Conservation (phyloP, 2,888 invertebrate genomes). For the Phrixothrix hirtus region DNA sequence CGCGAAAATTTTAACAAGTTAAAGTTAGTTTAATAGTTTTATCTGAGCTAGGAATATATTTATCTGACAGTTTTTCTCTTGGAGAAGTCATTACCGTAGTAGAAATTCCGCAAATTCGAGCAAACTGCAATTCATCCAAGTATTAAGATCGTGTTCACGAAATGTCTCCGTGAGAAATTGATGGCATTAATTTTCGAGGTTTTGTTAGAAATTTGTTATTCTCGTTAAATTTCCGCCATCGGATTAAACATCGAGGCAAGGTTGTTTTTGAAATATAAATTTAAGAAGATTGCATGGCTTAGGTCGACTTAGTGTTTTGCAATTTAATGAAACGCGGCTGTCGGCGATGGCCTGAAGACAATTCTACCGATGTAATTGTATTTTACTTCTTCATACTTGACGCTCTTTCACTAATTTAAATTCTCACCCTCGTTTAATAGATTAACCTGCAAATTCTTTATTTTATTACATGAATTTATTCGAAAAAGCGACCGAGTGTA, state of each 20-base stretch:
- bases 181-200: slow-evolving; percentile 31
- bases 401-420: too few relatives aligned
- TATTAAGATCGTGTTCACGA: slow-evolving; percentile 30
- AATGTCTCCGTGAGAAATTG: slow-evolving; percentile 31
- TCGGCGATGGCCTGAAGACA: slow-evolving; percentile 10
- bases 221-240: slow-evolving; percentile 23
- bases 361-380: slow-evolving; percentile 1
- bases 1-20: slow-evolving; percentile 10
- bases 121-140: slow-evolving; percentile 31
- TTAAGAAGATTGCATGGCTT: slow-evolving; percentile 24
- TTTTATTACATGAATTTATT: too few relatives aligned
- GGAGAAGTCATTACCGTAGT: slow-evolving; percentile 17
- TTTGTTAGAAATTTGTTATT: slow-evolving; percentile 32
- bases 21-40: slow-evolving; percentile 19
- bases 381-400: too few relatives aligned
- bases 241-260: slow-evolving; percentile 25
- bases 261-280: slow-evolving; percentile 30
- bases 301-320: slow-evolving; percentile 22
- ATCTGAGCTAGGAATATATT: slow-evolving; percentile 11
- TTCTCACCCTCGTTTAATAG: too few relatives aligned
- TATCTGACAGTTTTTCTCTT: slow-evolving; percentile 2
- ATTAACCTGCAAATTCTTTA: too few relatives aligned
- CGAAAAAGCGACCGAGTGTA: too few relatives aligned
- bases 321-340: slow-evolving; percentile 23
- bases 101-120: slow-evolving; percentile 23